Percentiles rank a stretch among this genome's conserved stretches.
Conservation (phyloP, 2,113 vertebrate species). For the Hippocampus guttulatus region DNA sequence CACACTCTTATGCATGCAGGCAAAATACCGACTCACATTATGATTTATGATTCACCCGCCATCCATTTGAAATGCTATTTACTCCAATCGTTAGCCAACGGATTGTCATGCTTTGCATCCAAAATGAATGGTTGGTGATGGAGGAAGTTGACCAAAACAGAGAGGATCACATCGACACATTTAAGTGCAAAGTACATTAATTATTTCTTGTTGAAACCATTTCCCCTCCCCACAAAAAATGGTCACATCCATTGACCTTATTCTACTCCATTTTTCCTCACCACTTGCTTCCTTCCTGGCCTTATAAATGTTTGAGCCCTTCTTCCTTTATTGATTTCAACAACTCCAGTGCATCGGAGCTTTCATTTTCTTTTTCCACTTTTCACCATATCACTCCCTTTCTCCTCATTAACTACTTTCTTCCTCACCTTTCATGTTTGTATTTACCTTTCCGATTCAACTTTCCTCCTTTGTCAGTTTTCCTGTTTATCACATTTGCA, state of each 20-base stretch:
- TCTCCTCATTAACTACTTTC: too few species aligned
- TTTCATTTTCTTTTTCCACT: neutral
- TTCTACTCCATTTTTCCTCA: constrained; percentile 6
- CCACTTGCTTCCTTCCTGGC: constrained; percentile 26
- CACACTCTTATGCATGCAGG: neutral
- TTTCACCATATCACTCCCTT: neutral
- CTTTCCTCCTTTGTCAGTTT: neutral
- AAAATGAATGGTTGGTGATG: neutral
- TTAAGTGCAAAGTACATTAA: too few species aligned
- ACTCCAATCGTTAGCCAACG: constrained; percentile 42
- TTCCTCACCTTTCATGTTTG: neutral
- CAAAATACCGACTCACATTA: constrained; percentile 7
- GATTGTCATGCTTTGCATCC: constrained; percentile 48
- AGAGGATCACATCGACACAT: neutral
- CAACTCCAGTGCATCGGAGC: constrained; percentile 5
- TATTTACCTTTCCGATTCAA: neutral
- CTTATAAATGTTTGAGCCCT: constrained; percentile 41
- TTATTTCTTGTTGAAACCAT: neutral
- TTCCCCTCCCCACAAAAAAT: neutral
- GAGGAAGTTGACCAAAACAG: neutral
- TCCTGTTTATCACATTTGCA: constrained; percentile 1
- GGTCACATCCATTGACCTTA: constrained; percentile 10
- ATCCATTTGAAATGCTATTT: constrained; percentile 26
- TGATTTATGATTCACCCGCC: constrained; percentile 36
- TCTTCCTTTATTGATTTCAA: constrained; percentile 12